Conservation (phyloP, 1,140 invertebrate genomes). For the Cydia fagiglandana region DNA sequence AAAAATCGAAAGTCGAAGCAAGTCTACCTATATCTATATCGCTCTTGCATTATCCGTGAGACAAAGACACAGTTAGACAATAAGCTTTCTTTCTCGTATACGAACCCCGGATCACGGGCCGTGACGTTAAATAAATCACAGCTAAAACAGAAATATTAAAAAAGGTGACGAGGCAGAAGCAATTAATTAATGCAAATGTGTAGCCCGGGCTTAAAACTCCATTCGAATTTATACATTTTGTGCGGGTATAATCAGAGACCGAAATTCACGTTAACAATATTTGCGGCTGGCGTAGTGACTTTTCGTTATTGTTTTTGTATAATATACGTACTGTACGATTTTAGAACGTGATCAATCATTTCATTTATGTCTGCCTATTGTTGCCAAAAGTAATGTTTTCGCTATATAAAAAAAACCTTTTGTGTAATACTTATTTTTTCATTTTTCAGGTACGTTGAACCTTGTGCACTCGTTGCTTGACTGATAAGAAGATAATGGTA, state of each 20-base stretch:
- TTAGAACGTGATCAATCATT: not conserved
- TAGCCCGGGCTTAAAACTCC: slow-evolving; percentile 32
- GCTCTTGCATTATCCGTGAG: too few relatives aligned
- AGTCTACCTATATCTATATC: too few relatives aligned
- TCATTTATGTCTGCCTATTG: not conserved
- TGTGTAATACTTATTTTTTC: not conserved
- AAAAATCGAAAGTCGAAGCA: too few relatives aligned
- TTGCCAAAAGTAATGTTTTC: not conserved
- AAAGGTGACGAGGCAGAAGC: slow-evolving; percentile 45
- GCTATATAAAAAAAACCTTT: not conserved
- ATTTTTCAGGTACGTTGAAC: not conserved
- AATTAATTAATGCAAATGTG: slow-evolving; percentile 46
- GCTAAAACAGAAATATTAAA: slow-evolving; percentile 48
- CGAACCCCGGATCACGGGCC: slow-evolving; percentile 15
- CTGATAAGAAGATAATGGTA: too few relatives aligned
- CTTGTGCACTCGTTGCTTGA: not conserved
- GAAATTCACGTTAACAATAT: slow-evolving; percentile 35
- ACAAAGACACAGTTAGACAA: too few relatives aligned
- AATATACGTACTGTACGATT: not conserved
- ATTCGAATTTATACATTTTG: slow-evolving; percentile 14
- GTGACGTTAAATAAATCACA: slow-evolving; percentile 43
- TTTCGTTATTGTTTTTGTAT: not conserved
- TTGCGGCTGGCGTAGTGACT: slow-evolving; percentile 29
- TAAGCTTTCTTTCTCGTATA: too few relatives aligned
- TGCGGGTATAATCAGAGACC: not conserved